A percentile compares a stretch with the other conserved stretches of the same genome.
phyloP scores from a whole-genome alignment of 2,888 invertebrate genomes.

The Chesias legatella region DNA sequence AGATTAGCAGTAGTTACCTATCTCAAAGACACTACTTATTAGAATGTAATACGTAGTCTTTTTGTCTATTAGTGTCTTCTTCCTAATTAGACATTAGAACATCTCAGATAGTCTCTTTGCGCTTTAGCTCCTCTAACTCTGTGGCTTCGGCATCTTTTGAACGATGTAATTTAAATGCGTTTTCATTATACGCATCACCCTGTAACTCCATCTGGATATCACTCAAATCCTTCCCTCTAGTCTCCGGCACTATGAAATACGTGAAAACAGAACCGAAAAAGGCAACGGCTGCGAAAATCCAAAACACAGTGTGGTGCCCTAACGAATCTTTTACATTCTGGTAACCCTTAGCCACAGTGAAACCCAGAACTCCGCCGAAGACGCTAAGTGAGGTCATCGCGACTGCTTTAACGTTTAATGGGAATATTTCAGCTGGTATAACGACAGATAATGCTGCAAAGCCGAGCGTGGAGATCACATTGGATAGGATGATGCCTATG shows the following conservation, averaged over 20 bases:
- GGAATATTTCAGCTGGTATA: conserved; percentile 75
- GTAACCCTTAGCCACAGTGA: conserved; percentile 62
- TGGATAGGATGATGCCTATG: conserved; percentile 51
- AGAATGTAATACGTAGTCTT: too few relatives aligned
- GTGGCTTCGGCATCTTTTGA: conserved; percentile 12
- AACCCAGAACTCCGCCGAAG: conserved; percentile 63
- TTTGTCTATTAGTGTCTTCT: too few relatives aligned
- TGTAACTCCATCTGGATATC: conserved; percentile 73
- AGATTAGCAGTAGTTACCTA: too few relatives aligned
- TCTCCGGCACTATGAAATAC: conserved; percentile 67
- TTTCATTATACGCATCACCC: conserved; percentile 31
- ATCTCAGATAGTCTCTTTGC: conserved; percentile 10
- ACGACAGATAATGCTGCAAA: conserved; percentile 64
- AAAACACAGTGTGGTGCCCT: conserved; percentile 65
- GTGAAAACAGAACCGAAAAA: conserved; percentile 62
- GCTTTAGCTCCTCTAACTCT: conserved; percentile 29
- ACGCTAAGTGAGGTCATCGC: conserved; percentile 68
- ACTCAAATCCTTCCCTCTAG: conserved; percentile 72
- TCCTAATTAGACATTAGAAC: not conserved
- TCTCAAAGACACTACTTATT: too few relatives aligned
- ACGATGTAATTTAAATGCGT: conserved; percentile 1
- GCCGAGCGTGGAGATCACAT: conserved; percentile 51
- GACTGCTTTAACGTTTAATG: conserved; percentile 71
- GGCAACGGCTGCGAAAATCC: conserved; percentile 62
- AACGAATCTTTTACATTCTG: conserved; percentile 59